Conservation (phyloP, 2,888 invertebrate genomes). For the Xylocampa areola region DNA sequence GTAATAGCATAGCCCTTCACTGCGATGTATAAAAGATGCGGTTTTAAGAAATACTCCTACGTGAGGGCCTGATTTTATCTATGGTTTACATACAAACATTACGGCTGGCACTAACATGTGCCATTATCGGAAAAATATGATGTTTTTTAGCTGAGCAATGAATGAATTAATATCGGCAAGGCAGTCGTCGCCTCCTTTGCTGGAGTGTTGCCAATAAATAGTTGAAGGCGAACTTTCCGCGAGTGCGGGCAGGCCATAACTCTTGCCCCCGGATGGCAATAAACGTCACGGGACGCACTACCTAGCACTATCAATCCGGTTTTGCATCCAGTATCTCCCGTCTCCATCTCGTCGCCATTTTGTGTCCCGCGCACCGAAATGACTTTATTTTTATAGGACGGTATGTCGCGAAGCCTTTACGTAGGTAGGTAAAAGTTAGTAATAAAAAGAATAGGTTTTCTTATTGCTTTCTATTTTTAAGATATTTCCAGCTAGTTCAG, state of each 20-base stretch:
- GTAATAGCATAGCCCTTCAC: constrained; percentile 41
- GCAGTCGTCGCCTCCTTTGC: constrained; percentile 69
- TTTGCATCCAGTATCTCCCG: constrained; percentile 82
- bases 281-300: constrained; percentile 81
- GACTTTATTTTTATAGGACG: constrained; percentile 38
- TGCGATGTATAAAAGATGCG: constrained; percentile 23
- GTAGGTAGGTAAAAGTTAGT: constrained; percentile 13
- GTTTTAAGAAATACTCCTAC: constrained; percentile 34
- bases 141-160: constrained; percentile 84
- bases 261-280: constrained; percentile 77
- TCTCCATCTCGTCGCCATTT: constrained; percentile 77
- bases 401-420: constrained; percentile 35
- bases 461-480: neutral
- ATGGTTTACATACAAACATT: constrained; percentile 57
- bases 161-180: constrained; percentile 78
- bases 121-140: constrained; percentile 81
- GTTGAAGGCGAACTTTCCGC: constrained; percentile 79
- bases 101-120: constrained; percentile 71
- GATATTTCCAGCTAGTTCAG: neutral
- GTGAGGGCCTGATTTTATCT: constrained; percentile 34
- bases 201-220: constrained; percentile 86
- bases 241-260: constrained; percentile 74
- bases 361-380: constrained; percentile 46
- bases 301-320: constrained; percentile 84
- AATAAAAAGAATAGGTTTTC: neutral